Percentiles rank a stretch among this genome's conserved stretches.
Conservation (phyloP, 2,113 vertebrate species). For the Gambusia holbrooki region DNA sequence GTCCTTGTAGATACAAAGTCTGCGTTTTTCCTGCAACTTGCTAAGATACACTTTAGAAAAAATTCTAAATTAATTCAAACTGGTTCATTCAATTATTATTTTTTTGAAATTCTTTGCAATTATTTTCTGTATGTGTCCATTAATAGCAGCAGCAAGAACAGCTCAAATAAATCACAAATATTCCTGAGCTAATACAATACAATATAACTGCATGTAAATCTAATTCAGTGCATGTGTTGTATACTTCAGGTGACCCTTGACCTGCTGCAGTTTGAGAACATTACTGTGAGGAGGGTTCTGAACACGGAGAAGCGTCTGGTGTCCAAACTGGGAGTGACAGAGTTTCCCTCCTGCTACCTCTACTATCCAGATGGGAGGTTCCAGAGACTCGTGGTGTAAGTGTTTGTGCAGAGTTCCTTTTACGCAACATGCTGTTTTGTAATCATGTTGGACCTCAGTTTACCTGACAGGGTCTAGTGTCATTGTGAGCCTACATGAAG, state of each 20-base stretch:
- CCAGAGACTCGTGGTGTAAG: conserved; percentile 86
- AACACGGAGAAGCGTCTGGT: conserved; percentile 79
- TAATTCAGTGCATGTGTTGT: neutral
- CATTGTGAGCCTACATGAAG: neutral
- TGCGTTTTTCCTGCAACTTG: too few relatives aligned
- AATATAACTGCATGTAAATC: neutral
- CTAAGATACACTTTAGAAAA: too few relatives aligned
- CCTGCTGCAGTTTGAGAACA: conserved; percentile 87
- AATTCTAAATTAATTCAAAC: neutral
- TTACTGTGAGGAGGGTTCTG: conserved; percentile 87
- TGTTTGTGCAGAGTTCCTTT: neutral
- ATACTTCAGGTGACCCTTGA: conserved; percentile 86
- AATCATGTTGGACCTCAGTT: neutral
- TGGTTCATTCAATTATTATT: neutral
- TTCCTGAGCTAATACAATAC: neutral
- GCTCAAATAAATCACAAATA: too few relatives aligned
- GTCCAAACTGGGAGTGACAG: conserved; percentile 78
- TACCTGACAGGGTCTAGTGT: neutral
- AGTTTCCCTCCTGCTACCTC: conserved; percentile 90
- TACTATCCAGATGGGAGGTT: conserved; percentile 80
- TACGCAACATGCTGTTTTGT: neutral
- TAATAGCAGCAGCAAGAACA: neutral
- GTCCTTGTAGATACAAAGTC: too few relatives aligned
- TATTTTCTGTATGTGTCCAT: neutral
- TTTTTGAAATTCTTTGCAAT: neutral